Evolutionary conservation across 2,797 vertebrate species (phyloP).

Genomic region (Poecilia picta): DNA sequence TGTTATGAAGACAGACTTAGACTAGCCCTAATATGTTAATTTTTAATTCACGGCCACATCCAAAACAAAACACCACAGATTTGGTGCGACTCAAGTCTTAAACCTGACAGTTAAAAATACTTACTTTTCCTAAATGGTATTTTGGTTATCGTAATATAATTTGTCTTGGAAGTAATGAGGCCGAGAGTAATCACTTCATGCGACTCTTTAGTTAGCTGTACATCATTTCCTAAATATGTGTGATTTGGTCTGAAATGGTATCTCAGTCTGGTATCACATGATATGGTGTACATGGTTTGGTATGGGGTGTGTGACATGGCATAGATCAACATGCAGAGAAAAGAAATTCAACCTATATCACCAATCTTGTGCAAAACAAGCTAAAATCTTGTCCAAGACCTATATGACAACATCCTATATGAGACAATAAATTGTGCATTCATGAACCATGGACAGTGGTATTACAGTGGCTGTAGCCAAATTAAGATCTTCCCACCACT

Average conservation of each 20-base stretch:
- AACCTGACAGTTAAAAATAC: neutral
- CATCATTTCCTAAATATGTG: neutral
- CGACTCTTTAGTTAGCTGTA: neutral
- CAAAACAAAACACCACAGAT: neutral
- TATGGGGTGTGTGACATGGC: neutral
- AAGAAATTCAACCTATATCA: neutral
- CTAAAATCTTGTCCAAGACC: neutral
- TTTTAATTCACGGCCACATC: neutral
- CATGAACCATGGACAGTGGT: neutral
- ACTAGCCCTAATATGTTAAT: too few species aligned
- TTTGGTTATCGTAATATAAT: neutral
- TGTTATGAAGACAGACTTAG: too few species aligned
- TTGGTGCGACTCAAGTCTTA: neutral
- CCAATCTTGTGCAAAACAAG: neutral
- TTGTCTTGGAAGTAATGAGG: neutral
- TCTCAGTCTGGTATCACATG: too few species aligned
- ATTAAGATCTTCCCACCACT: too few species aligned
- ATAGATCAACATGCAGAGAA: neutral
- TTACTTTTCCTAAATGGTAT: neutral
- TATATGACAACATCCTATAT: neutral
- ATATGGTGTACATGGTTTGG: too few species aligned
- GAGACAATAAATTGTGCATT: neutral
- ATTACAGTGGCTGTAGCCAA: neutral
- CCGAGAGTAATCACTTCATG: too few species aligned
- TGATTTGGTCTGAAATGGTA: neutral